Percentiles rank a stretch among this genome's conserved stretches.
Conservation (phyloP, 2,888 invertebrate genomes). For the Monoplex corrugatus region DNA sequence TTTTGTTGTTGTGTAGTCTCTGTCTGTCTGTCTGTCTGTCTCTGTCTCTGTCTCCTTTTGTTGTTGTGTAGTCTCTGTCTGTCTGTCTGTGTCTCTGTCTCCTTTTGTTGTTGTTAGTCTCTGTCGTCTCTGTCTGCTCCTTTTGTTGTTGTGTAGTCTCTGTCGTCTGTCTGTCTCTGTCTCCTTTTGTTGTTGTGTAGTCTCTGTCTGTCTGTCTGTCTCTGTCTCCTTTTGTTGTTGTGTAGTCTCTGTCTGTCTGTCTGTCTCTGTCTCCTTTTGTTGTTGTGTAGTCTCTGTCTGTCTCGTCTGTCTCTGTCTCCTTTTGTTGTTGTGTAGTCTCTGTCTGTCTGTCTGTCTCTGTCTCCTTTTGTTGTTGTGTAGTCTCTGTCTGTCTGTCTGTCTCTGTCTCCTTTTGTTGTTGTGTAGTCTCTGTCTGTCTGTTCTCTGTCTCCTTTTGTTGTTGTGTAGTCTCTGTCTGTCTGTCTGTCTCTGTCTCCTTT, state of each 20-base stretch:
- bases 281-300: not conserved
- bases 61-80: not conserved
- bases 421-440: too few species aligned
- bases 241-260: too few species aligned
- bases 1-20: too few species aligned
- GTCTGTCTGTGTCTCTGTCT: not conserved
- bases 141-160: too few species aligned
- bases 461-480: not conserved
- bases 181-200: too few species aligned
- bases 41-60: not conserved
- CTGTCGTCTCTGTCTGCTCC: constrained; percentile 12
- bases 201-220: constrained; percentile 6
- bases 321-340: not conserved
- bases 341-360: not conserved
- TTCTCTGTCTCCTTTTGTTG: not conserved
- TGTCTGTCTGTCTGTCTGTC: too few species aligned
- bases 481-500: not conserved
- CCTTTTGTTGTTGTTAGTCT: not conserved
- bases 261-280: not conserved
- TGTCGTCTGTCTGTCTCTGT: too few species aligned
- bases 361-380: not conserved
- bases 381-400: too few species aligned
- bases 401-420: too few species aligned
- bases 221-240: not conserved
- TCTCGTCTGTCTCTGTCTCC: not conserved